Evolutionary conservation across 2,113 vertebrate species (phyloP).

Genomic region (Larimichthys crocea): DNA sequence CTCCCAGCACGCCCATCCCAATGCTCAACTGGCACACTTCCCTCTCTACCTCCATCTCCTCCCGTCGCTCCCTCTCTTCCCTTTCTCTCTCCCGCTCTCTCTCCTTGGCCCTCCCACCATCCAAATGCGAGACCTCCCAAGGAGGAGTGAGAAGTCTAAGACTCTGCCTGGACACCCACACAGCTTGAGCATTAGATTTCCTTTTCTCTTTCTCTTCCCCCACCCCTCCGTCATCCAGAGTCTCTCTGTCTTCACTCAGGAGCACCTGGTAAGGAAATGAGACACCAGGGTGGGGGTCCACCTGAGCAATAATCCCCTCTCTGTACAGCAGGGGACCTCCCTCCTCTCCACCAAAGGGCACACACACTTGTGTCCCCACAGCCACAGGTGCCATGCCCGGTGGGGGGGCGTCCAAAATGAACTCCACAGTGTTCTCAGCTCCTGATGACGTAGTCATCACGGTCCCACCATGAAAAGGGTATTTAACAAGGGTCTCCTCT

Average conservation of each 20-base stretch:
- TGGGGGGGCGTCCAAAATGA: slow-evolving; percentile 88
- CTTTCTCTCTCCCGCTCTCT: slow-evolving; percentile 81
- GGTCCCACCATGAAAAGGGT: slow-evolving; percentile 80
- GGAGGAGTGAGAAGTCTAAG: slow-evolving; percentile 88
- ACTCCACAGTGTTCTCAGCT: slow-evolving; percentile 72
- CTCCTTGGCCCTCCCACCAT: slow-evolving; percentile 76
- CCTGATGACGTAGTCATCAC: slow-evolving; percentile 46
- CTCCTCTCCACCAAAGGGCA: slow-evolving; percentile 86
- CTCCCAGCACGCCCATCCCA: slow-evolving; percentile 81
- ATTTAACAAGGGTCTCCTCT: slow-evolving; percentile 84
- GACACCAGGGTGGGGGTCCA: slow-evolving; percentile 86
- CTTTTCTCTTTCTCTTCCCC: slow-evolving; percentile 67
- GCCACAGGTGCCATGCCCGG: slow-evolving; percentile 81
- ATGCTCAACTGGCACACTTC: slow-evolving; percentile 92
- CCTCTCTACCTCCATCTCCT: slow-evolving; percentile 84
- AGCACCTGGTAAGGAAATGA: slow-evolving; percentile 90
- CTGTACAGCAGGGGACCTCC: slow-evolving; percentile 83
- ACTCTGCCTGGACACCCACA: slow-evolving; percentile 89
- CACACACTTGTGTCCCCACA: slow-evolving; percentile 87
- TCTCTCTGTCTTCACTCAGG: slow-evolving; percentile 67
- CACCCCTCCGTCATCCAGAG: slow-evolving; percentile 27
- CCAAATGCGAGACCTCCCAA: slow-evolving; percentile 84
- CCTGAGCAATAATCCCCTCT: slow-evolving; percentile 87
- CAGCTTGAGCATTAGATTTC: slow-evolving; percentile 72
- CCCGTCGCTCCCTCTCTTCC: slow-evolving; percentile 82